phyloP scores from a whole-genome alignment of 2,797 vertebrate genomes.

The Sebastes goodei region DNA sequence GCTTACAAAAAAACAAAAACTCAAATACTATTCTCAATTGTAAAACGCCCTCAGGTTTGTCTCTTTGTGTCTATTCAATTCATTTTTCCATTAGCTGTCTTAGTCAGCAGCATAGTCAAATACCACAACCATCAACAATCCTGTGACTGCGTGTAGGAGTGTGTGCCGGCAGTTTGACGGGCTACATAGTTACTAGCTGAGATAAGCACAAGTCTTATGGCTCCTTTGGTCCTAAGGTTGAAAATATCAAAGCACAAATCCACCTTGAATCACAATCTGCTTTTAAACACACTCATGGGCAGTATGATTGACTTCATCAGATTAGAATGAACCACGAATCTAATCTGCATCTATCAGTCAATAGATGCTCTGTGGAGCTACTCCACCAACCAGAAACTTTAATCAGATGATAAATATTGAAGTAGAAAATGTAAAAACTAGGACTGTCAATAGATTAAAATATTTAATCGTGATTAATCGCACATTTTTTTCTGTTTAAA shows the following conservation, averaged over 20 bases:
- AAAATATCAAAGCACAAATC: slow-evolving; percentile 44
- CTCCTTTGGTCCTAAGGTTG: slow-evolving; percentile 52
- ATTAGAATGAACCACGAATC: background rate
- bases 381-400: background rate
- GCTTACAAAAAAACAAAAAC: background rate
- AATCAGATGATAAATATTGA: background rate
- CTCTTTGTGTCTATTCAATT: background rate
- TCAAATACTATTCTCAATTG: background rate
- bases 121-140: background rate
- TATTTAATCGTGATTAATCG: too few species aligned
- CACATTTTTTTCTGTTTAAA: too few species aligned
- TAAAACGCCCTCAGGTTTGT: background rate
- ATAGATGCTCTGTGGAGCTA: background rate
- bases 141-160: slow-evolving; percentile 18
- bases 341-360: background rate
- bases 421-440: background rate
- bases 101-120: slow-evolving; percentile 19
- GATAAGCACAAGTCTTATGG: slow-evolving; percentile 59
- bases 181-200: slow-evolving; percentile 44
- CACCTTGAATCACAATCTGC: slow-evolving; percentile 12
- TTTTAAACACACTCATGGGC: background rate
- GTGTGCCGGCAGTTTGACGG: slow-evolving; percentile 31
- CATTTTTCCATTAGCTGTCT: background rate
- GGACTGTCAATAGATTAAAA: too few species aligned
- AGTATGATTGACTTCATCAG: slow-evolving; percentile 11